These are phyloP conservation scores for Hecatera dysodea DNA, from an alignment of 2,888 invertebrate species.

Conservation along the genomic window DNA sequence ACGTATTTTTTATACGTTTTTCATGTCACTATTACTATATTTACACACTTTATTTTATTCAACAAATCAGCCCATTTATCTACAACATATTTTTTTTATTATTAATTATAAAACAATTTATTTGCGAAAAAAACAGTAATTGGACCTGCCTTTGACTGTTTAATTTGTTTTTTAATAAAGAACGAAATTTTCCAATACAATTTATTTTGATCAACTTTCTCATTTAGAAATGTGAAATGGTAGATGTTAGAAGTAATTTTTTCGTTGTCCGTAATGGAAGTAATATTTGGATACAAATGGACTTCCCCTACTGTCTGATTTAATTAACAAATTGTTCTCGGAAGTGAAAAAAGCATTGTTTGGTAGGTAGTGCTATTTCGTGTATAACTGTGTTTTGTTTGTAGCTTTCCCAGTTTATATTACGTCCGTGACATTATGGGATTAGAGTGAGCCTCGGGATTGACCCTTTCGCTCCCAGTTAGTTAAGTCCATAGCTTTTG, in stretches of 20 bases:
- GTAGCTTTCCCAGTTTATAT: background rate
- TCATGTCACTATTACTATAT: background rate
- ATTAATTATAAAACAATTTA: conserved; percentile 18
- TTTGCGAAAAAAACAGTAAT: background rate
- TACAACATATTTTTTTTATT: background rate
- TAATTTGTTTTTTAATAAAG: conserved; percentile 38
- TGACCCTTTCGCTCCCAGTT: background rate
- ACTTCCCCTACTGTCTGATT: conserved; percentile 34
- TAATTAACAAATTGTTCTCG: conserved; percentile 57
- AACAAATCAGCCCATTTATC: background rate
- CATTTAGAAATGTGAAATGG: conserved; percentile 24
- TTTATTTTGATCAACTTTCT: conserved; percentile 34
- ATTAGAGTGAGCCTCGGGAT: background rate
- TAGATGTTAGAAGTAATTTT: conserved; percentile 4
- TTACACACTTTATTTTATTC: background rate
- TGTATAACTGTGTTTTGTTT: conserved; percentile 4
- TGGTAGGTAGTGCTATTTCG: conserved; percentile 6
- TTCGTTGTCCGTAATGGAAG: conserved; percentile 17
- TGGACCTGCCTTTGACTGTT: conserved; percentile 17
- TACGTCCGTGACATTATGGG: background rate
- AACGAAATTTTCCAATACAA: conserved; percentile 10
- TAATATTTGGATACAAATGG: conserved; percentile 39
- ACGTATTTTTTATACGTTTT: background rate
- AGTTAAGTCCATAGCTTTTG: background rate
- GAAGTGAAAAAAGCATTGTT: conserved; percentile 21